Base-by-base conservation (phyloP, 2,113 vertebrate genomes). In the Bufo gargarizans region DNA sequence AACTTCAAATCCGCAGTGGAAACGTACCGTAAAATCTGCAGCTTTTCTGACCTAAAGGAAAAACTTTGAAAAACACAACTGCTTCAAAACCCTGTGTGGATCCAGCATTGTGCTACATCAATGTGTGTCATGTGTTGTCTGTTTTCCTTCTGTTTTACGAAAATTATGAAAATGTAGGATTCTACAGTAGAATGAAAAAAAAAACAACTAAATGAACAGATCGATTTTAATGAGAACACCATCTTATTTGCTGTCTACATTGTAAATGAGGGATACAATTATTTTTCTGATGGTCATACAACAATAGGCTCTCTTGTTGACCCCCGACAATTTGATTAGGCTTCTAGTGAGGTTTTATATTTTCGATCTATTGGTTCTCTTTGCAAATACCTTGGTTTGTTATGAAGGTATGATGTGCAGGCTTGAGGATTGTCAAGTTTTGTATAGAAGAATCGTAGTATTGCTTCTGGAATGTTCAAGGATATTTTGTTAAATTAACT, bases 361-460 rank as follows among this genome's bases (percentile, higher is more conserved):
- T 43, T 47, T 2, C 2, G 12, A 3, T 67, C 1, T 69, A 53
- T 22, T 67, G 47, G 61, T 55, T 9, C 6, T 71, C 14, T 6
- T 81, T 81, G 20, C 33, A 61, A 61, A 61, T 63, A 47, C 58
- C 56, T 61, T 81, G 79, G 56, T 47, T 45, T 81, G 50, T 67
- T 53, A 49, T 65, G 6, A 82, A 82, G 12, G 59, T 67, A 22
- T 22, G 5, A 55, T 84, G 6, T 84, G n/a, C 14, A 33, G n/a
- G n/a, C 63, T 55, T 55, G 50, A 16, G 49, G 0, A 55, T 56
- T 67, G 59, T 67, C 45, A 67, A 20, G 9, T 67, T 83, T 79
- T 50, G 22, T 67, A 67, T 83, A 67, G 2, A 74, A 17, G 43
- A 74, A 45, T 74, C 10, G 12, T 8, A 4, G 43, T 45, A 8